phyloP scores from a whole-genome alignment of 2,888 invertebrate species.

The Ochlodes sylvanus region DNA sequence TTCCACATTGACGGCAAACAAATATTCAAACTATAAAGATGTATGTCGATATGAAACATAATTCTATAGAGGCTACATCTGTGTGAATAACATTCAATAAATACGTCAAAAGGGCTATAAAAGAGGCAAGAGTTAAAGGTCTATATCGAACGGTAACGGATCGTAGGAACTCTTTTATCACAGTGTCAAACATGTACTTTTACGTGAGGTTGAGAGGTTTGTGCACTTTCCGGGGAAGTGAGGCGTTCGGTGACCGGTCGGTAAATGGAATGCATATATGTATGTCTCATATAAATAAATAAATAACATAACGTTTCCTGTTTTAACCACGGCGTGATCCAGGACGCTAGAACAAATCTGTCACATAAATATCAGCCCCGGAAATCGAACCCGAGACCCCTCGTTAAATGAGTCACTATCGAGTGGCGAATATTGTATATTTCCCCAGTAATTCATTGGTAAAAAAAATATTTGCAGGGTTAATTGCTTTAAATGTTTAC shows the following conservation, averaged over 20 bases:
- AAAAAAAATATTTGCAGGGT: too few species aligned
- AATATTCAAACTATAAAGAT: not conserved
- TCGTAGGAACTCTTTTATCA: constrained; percentile 32
- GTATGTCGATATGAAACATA: constrained; percentile 47
- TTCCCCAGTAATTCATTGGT: too few species aligned
- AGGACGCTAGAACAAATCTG: too few species aligned
- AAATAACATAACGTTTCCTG: too few species aligned
- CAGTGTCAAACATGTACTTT: constrained; percentile 17
- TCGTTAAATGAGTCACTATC: too few species aligned
- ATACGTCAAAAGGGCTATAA: constrained; percentile 32
- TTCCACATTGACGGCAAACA: constrained; percentile 4
- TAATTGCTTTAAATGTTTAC: too few species aligned
- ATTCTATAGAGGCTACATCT: constrained; percentile 14
- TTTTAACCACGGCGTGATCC: too few species aligned
- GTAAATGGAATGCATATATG: too few species aligned
- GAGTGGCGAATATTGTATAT: too few species aligned
- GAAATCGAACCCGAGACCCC: too few species aligned
- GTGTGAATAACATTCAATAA: constrained; percentile 26
- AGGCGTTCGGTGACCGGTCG: not conserved
- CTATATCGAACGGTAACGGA: constrained; percentile 18
- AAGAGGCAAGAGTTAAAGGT: constrained; percentile 35
- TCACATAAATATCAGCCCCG: too few species aligned
- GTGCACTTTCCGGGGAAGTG: constrained; percentile 5
- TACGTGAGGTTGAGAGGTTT: constrained; percentile 11
- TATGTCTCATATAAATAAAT: too few species aligned